Evolutionary conservation across 2,888 invertebrate species (phyloP).

Genomic region (Scaptomyza polygonia): DNA sequence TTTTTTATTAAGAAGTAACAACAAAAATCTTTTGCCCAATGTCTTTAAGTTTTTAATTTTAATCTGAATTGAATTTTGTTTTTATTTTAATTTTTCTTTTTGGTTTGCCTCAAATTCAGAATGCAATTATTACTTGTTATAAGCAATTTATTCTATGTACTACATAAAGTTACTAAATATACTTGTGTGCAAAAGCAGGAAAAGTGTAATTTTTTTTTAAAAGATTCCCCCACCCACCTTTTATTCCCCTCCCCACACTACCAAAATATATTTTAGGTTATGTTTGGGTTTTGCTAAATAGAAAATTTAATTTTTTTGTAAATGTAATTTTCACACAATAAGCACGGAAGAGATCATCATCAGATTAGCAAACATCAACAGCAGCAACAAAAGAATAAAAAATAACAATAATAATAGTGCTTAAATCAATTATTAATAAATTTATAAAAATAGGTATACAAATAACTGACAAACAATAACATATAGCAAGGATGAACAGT

Average conservation of each 20-base stretch:
- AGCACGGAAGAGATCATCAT: slow-evolving; percentile 38
- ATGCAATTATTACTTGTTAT: slow-evolving; percentile 48
- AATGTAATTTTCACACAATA: slow-evolving; percentile 24
- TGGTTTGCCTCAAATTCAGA: slow-evolving; percentile 8
- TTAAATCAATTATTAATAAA: slow-evolving; percentile 69
- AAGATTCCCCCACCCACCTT: background rate
- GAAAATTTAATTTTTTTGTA: slow-evolving; percentile 37
- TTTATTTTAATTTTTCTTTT: slow-evolving; percentile 2
- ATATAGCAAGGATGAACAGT: slow-evolving; percentile 63
- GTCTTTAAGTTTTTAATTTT: background rate
- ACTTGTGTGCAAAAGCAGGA: slow-evolving; percentile 50
- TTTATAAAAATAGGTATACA: slow-evolving; percentile 59
- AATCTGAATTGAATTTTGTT: slow-evolving; percentile 1
- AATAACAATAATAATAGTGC: slow-evolving; percentile 51
- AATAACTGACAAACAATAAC: slow-evolving; percentile 63
- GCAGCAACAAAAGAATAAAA: slow-evolving; percentile 12
- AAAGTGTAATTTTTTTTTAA: slow-evolving; percentile 41
- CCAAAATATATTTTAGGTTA: slow-evolving; percentile 39
- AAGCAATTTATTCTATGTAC: slow-evolving; percentile 20
- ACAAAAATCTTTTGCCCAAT: background rate
- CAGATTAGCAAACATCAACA: slow-evolving; percentile 28
- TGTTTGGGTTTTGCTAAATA: slow-evolving; percentile 50
- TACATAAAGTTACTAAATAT: slow-evolving; percentile 15
- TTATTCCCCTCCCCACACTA: slow-evolving; percentile 12
- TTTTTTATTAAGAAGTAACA: too few species aligned